These are phyloP conservation scores for Liposcelis brunnea DNA, from an alignment of 2,888 invertebrate species.

Conservation along the genomic window DNA sequence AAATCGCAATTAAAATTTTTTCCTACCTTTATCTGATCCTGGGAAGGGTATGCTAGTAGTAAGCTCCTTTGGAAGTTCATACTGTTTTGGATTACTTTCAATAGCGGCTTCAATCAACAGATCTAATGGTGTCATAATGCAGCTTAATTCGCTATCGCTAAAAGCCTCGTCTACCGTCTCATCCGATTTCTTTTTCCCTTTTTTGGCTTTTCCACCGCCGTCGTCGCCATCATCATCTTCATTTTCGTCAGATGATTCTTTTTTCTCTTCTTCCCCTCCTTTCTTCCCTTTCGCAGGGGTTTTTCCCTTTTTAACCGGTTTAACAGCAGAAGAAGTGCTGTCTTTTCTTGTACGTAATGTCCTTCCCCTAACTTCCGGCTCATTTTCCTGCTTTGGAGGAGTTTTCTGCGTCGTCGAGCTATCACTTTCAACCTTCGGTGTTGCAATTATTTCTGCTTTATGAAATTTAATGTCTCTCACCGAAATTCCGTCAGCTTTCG, in stretches of 20 bases:
- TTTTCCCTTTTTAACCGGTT: slow-evolving; percentile 24
- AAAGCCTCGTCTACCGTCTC: neutral
- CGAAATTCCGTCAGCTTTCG: neutral
- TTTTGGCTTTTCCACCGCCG: slow-evolving; percentile 13
- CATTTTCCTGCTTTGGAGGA: too few species aligned
- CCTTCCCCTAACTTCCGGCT: too few species aligned
- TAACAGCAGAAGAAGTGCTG: slow-evolving; percentile 12
- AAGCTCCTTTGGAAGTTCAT: slow-evolving; percentile 70
- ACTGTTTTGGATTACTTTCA: slow-evolving; percentile 76
- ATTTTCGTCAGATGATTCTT: too few species aligned
- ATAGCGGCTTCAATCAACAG: slow-evolving; percentile 66
- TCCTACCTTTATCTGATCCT: slow-evolving; percentile 58
- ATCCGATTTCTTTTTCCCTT: slow-evolving; percentile 12
- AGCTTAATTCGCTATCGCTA: neutral
- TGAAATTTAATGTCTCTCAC: neutral
- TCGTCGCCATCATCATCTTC: slow-evolving; percentile 19
- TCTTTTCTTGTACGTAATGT: too few species aligned
- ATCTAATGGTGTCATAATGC: slow-evolving; percentile 48
- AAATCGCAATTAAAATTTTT: neutral
- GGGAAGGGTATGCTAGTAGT: slow-evolving; percentile 59
- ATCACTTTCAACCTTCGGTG: slow-evolving; percentile 1
- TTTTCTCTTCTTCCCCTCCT: too few species aligned
- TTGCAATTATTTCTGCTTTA: slow-evolving; percentile 4
- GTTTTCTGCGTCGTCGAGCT: too few species aligned
- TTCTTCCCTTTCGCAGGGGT: too few species aligned